Conservation (phyloP, 2,888 invertebrate genomes). For the Stenodera caucasica region DNA sequence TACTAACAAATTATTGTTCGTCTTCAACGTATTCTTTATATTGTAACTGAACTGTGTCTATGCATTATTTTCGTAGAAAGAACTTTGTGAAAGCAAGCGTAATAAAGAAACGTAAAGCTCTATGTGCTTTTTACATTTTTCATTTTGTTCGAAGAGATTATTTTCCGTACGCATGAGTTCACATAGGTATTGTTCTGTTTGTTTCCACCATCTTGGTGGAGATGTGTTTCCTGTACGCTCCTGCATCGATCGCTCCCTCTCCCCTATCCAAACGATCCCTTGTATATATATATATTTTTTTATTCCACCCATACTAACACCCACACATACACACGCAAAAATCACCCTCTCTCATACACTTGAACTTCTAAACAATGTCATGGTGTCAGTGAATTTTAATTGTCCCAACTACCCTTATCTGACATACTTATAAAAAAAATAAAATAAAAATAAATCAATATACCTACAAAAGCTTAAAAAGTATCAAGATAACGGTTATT, state of each 20-base stretch:
- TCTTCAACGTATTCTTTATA: no score
- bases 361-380: constrained; percentile 38
- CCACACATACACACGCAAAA: constrained; percentile 28
- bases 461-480: background rate
- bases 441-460: background rate
- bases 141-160: constrained; percentile 43
- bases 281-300: constrained; percentile 6
- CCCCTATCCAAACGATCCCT: constrained; percentile 29
- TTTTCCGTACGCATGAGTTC: constrained; percentile 51
- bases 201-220: constrained; percentile 53
- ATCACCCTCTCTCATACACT: constrained; percentile 33
- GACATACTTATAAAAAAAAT: no score
- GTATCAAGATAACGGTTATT: background rate
- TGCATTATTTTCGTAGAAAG: no score
- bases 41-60: no score
- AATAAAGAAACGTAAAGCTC: constrained; percentile 28
- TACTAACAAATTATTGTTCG: no score
- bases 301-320: constrained; percentile 32
- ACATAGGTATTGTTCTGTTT: constrained; percentile 53
- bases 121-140: constrained; percentile 38
- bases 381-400: constrained; percentile 42
- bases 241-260: constrained; percentile 46
- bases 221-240: constrained; percentile 50
- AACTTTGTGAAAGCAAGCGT: constrained; percentile 27
- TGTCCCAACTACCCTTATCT: no score